Conservation (phyloP, 2,797 vertebrate genomes). For the Rhincodon typus region DNA sequence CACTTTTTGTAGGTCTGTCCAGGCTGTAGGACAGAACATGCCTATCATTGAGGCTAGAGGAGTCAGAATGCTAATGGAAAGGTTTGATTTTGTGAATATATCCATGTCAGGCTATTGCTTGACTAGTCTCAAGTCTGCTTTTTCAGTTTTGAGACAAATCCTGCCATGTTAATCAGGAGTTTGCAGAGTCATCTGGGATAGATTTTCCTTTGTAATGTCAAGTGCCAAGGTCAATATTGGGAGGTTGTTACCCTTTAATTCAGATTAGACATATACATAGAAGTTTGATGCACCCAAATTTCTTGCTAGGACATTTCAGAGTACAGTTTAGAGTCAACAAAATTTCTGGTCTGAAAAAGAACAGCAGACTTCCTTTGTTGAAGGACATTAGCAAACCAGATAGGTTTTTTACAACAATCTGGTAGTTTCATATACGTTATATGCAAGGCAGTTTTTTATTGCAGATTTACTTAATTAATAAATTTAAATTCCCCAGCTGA, state of each 20-base stretch:
- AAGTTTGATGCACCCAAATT: neutral
- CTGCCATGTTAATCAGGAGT: neutral
- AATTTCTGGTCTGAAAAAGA: neutral
- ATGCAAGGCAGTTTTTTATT: neutral
- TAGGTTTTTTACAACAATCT: neutral
- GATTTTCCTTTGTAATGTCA: neutral
- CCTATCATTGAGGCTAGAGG: neutral
- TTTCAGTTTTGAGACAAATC: neutral
- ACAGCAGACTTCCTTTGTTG: neutral
- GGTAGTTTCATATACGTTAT: neutral
- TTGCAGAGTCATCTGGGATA: neutral
- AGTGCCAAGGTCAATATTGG: neutral
- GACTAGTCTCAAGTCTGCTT: neutral
- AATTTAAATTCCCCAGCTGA: neutral
- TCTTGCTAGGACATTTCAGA: neutral
- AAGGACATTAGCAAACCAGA: neutral
- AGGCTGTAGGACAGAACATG: neutral
- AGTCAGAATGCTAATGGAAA: neutral
- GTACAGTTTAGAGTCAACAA: too few species aligned
- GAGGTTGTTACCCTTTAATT: neutral
- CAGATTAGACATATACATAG: neutral
- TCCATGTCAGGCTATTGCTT: neutral
- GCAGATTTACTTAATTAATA: neutral
- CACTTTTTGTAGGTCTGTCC: neutral
- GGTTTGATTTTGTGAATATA: neutral